Percentiles rank a stretch among this genome's conserved stretches.
Evolutionary conservation across 2,113 vertebrate species (phyloP).

Genomic region (Syrmaticus mikado): DNA sequence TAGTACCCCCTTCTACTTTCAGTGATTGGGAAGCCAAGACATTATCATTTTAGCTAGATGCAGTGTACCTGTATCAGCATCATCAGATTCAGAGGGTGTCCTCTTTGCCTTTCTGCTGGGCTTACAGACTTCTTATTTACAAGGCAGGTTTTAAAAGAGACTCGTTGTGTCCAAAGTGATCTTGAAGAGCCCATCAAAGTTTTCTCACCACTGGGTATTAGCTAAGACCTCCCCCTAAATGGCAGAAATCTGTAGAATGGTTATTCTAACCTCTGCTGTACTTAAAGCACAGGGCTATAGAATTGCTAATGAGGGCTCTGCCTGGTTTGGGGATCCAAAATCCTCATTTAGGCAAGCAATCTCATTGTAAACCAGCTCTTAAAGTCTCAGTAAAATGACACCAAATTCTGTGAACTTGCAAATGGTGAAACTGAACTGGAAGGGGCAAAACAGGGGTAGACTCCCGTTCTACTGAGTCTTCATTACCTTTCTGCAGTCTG

Average conservation of each 20-base stretch:
- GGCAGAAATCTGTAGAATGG: neutral
- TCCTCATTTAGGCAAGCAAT: neutral
- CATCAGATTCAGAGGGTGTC: neutral
- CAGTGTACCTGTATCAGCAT: neutral
- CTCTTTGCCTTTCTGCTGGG: neutral
- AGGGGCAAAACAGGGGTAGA: neutral
- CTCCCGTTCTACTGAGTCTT: neutral
- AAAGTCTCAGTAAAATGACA: neutral
- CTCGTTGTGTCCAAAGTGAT: neutral
- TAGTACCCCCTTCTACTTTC: neutral
- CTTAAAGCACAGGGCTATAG: neutral
- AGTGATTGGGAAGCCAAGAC: neutral
- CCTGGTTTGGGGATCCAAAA: neutral
- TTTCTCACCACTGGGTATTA: neutral
- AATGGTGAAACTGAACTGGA: slow-evolving; percentile 33
- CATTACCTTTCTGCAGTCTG: slow-evolving; percentile 7
- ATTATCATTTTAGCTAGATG: neutral
- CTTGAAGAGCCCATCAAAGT: neutral
- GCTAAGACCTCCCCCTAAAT: neutral
- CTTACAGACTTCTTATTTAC: neutral
- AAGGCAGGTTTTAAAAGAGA: neutral
- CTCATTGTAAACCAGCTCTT: neutral
- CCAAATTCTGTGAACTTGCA: neutral
- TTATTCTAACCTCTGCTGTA: neutral
- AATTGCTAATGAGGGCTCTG: neutral